A percentile compares a stretch with the other conserved stretches of the same genome.
These are phyloP conservation scores for Sapajus apella DNA, from an alignment of 2,113 vertebrate genomes.

Conservation along the genomic window DNA sequence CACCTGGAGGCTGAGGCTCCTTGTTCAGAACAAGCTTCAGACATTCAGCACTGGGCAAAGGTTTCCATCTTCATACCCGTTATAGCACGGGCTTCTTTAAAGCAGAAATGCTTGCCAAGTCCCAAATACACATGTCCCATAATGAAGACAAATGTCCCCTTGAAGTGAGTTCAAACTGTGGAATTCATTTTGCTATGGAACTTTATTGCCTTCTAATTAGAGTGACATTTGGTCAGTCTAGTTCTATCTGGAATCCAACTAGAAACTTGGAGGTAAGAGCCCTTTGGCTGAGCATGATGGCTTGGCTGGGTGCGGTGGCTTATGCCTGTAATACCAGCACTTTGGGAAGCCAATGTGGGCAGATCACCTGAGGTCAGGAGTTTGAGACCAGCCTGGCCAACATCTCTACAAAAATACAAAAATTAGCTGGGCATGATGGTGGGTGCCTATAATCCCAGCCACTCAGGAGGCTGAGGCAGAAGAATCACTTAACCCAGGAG, in stretches of 20 bases:
- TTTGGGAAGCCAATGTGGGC: no score
- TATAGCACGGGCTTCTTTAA: slow-evolving; percentile 74
- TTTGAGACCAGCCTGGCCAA: no score
- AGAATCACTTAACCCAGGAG: no score
- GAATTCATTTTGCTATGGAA: slow-evolving; percentile 81
- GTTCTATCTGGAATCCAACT: slow-evolving; percentile 75
- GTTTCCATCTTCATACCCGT: slow-evolving; percentile 74
- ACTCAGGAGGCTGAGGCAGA: no score
- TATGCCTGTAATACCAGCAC: no score
- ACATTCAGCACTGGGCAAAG: not conserved
- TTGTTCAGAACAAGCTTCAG: not conserved
- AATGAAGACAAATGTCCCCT: slow-evolving; percentile 84
- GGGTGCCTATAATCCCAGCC: no score
- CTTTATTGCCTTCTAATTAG: slow-evolving; percentile 80
- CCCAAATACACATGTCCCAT: slow-evolving; percentile 66
- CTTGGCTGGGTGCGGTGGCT: no score
- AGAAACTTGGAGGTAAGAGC: slow-evolving; percentile 56
- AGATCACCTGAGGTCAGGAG: no score
- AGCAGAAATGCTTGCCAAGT: slow-evolving; percentile 66
- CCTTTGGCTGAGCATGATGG: no score
- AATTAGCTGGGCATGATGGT: no score
- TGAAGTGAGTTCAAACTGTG: slow-evolving; percentile 76
- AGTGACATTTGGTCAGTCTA: slow-evolving; percentile 80
- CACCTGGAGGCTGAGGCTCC: not conserved
- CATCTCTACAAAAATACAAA: no score